These are phyloP conservation scores for Bombus difficillimus DNA, from an alignment of 1,140 invertebrate genomes.

Conservation along the genomic window DNA sequence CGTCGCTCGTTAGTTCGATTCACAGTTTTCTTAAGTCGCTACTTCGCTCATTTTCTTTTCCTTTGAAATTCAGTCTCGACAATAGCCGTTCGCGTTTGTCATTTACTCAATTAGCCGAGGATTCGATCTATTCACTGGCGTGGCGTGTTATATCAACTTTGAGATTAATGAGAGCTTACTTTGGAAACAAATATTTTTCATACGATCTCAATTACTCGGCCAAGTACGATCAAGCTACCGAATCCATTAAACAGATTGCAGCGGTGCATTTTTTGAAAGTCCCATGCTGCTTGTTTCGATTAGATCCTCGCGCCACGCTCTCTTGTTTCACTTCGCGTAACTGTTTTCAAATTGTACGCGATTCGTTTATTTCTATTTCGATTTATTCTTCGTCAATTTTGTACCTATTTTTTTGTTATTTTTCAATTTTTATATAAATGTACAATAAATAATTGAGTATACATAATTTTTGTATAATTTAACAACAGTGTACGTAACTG, in stretches of 20 bases:
- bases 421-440: background rate
- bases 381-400: too few species aligned
- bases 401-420: too few species aligned
- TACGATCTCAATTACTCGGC: background rate
- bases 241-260: conserved; percentile 43
- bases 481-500: too few species aligned
- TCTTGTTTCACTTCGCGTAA: background rate
- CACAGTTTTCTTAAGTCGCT: conserved; percentile 19
- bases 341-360: background rate
- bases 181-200: conserved; percentile 31
- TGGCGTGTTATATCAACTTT: background rate
- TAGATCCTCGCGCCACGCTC: background rate
- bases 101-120: conserved; percentile 14
- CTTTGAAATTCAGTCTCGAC: background rate
- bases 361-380: background rate
- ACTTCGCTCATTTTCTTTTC: conserved; percentile 34
- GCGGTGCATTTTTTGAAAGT: conserved; percentile 20
- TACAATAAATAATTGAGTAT: too few species aligned
- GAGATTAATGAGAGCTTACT: background rate
- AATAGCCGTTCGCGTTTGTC: background rate
- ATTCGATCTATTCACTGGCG: background rate
- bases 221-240: background rate
- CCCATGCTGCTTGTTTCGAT: conserved; percentile 2
- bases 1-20: background rate
- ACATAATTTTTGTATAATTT: background rate